A percentile compares a stretch with the other conserved stretches of the same genome.
These are phyloP conservation scores for Antheraea pernyi DNA, from an alignment of 1,140 invertebrate species.

Conservation along the genomic window DNA sequence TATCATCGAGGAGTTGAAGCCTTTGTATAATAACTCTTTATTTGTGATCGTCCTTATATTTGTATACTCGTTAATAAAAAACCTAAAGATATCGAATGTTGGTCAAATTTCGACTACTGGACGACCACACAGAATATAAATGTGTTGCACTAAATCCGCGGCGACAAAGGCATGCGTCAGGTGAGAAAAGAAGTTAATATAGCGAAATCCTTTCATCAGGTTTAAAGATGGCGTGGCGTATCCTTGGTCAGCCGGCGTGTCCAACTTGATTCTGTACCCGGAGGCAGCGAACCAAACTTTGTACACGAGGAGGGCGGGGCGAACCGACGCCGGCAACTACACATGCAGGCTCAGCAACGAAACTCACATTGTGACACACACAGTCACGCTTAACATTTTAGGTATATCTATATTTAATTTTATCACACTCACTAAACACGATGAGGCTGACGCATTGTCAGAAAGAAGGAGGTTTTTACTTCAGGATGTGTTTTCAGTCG, in stretches of 20 bases:
- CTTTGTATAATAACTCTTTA: too few relatives aligned
- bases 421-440: not conserved
- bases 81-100: too few relatives aligned
- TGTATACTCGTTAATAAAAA: too few relatives aligned
- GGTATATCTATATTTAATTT: conserved; percentile 56
- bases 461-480: too few relatives aligned
- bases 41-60: too few relatives aligned
- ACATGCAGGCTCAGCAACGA: conserved; percentile 86
- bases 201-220: conserved; percentile 71
- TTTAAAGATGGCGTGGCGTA: conserved; percentile 87
- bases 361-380: conserved; percentile 82
- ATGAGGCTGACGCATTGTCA: too few relatives aligned
- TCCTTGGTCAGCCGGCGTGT: conserved; percentile 85
- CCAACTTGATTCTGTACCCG: conserved; percentile 86
- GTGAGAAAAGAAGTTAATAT: not conserved
- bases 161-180: too few relatives aligned
- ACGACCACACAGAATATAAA: too few relatives aligned
- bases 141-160: too few relatives aligned
- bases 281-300: conserved; percentile 89
- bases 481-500: too few relatives aligned
- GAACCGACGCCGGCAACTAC: conserved; percentile 85
- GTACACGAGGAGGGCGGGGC: conserved; percentile 82
- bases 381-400: conserved; percentile 82
- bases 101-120: too few relatives aligned
- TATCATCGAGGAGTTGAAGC: too few relatives aligned